These are phyloP conservation scores for Cynaeus angustus DNA, from an alignment of 2,888 invertebrate genomes.

Conservation along the genomic window DNA sequence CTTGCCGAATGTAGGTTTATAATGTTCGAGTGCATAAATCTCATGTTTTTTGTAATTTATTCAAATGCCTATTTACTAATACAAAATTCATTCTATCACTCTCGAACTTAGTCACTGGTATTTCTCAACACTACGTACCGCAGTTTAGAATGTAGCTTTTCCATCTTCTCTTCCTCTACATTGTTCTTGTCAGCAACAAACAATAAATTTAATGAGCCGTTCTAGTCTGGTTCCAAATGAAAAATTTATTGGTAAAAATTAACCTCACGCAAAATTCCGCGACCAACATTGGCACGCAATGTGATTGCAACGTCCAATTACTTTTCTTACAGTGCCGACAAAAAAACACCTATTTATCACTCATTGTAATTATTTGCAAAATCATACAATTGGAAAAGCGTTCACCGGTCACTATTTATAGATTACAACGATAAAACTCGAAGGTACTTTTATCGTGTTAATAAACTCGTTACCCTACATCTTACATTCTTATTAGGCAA, in stretches of 20 bases:
- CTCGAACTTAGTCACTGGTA: background rate
- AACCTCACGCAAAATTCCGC: too few relatives aligned
- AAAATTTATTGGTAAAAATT: too few relatives aligned
- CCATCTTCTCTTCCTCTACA: background rate
- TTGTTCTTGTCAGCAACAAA: background rate
- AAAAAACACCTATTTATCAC: slow-evolving; percentile 16
- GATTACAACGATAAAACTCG: slow-evolving; percentile 18
- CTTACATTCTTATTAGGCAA: slow-evolving; percentile 48
- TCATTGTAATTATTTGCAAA: slow-evolving; percentile 5
- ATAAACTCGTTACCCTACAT: slow-evolving; percentile 53
- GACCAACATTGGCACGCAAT: too few relatives aligned
- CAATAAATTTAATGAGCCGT: too few relatives aligned
- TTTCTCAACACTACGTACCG: background rate
- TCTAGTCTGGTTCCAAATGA: too few relatives aligned
- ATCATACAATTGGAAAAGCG: slow-evolving; percentile 3
- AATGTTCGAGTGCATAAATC: too few relatives aligned
- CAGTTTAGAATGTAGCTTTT: background rate
- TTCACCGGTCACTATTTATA: slow-evolving; percentile 27
- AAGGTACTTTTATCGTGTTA: slow-evolving; percentile 31
- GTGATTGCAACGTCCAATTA: too few relatives aligned
- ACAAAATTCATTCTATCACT: too few relatives aligned
- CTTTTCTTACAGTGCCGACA: slow-evolving; percentile 1
- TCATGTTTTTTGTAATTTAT: too few relatives aligned
- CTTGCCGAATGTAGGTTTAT: too few relatives aligned
- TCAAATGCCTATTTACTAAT: too few relatives aligned